Evolutionary conservation across 2,888 invertebrate genomes (phyloP).

Genomic region (Choristoneura rosaceana): DNA sequence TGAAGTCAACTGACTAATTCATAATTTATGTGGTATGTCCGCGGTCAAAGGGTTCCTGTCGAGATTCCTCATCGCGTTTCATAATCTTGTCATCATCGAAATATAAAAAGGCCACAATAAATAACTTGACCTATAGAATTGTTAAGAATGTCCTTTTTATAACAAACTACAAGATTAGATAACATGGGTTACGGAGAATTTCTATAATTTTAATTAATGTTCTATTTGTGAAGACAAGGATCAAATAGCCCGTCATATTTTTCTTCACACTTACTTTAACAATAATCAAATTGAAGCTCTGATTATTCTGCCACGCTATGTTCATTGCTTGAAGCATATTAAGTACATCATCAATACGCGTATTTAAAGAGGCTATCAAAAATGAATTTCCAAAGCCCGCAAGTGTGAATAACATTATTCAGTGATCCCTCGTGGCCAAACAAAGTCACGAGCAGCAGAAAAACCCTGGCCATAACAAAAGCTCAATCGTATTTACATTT

Average conservation of each 20-base stretch:
- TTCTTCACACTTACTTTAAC: background rate
- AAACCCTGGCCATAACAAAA: constrained; percentile 60
- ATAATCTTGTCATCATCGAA: constrained; percentile 56
- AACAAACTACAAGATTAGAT: background rate
- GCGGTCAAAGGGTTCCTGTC: constrained; percentile 64
- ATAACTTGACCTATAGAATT: constrained; percentile 22
- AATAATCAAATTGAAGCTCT: background rate
- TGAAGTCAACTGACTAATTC: constrained; percentile 70
- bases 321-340: constrained; percentile 53
- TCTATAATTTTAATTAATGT: background rate
- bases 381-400: constrained; percentile 21
- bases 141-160: background rate
- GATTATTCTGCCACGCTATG: constrained; percentile 43
- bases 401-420: constrained; percentile 44
- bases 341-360: constrained; percentile 45
- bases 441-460: constrained; percentile 54
- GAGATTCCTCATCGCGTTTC: constrained; percentile 53
- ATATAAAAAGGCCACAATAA: constrained; percentile 43
- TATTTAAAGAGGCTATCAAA: constrained; percentile 57
- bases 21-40: constrained; percentile 67
- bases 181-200: constrained; percentile 1
- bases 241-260: constrained; percentile 1
- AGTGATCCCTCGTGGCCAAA: constrained; percentile 58
- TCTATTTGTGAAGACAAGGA: background rate
- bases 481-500: constrained; percentile 79